A percentile compares a stretch with the other conserved stretches of the same genome.
Conservation (phyloP, 2,113 vertebrate species). For the Tachuris rubrigastra region DNA sequence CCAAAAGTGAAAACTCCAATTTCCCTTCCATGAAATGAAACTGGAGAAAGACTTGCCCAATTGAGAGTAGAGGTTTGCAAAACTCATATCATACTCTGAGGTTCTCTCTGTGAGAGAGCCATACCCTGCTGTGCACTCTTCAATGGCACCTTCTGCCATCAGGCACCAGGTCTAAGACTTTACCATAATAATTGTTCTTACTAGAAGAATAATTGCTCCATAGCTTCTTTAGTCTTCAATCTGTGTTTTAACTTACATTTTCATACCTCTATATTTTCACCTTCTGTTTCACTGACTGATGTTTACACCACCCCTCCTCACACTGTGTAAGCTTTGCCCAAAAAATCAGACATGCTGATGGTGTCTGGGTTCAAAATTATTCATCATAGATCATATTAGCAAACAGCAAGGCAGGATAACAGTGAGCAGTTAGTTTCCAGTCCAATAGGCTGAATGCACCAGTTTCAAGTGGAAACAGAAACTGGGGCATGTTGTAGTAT, state of each 20-base stretch:
- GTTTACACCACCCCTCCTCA: rapidly evolving
- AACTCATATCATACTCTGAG: neutral
- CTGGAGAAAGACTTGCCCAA: neutral
- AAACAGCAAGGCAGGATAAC: neutral
- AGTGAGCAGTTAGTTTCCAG: neutral
- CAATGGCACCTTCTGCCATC: neutral
- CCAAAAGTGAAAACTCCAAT: neutral
- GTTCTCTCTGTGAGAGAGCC: neutral
- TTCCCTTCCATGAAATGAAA: neutral
- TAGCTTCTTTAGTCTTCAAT: neutral
- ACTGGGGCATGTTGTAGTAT: rapidly evolving
- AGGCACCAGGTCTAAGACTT: neutral
- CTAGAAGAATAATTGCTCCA: neutral
- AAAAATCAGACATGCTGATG: neutral
- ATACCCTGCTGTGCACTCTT: neutral
- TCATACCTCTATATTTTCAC: neutral
- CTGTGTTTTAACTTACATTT: neutral
- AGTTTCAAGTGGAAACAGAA: neutral
- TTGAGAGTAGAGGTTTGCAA: neutral
- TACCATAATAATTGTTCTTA: neutral
- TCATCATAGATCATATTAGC: neutral
- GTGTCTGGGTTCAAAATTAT: neutral
- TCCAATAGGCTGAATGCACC: neutral
- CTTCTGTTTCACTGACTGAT: neutral
- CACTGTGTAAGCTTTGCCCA: neutral